Percentiles rank a stretch among this genome's conserved stretches.
Conservation (phyloP, 2,113 vertebrate species). For the Acrocephalus arundinaceus region DNA sequence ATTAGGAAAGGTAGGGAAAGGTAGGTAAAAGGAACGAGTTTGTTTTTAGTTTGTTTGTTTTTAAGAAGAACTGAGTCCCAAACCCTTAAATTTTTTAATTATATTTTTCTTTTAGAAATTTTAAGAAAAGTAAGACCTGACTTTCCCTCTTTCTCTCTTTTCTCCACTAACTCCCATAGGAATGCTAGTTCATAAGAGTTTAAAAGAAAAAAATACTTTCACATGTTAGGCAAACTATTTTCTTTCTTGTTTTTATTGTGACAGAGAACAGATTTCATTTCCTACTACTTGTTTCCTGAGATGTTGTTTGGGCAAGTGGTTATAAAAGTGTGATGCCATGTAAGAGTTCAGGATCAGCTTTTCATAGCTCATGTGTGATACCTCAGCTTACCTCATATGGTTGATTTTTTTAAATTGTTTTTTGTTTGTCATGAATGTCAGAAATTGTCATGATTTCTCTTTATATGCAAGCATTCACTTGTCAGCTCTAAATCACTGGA, state of each 20-base stretch:
- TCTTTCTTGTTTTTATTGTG: neutral
- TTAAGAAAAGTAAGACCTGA: neutral
- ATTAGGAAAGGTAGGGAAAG: neutral
- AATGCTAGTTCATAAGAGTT: neutral
- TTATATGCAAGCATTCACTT: neutral
- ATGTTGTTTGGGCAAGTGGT: neutral
- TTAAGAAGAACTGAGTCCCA: neutral
- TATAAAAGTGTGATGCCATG: neutral
- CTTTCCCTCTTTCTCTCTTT: neutral
- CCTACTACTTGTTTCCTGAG: neutral
- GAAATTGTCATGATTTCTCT: neutral
- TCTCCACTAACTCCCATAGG: neutral
- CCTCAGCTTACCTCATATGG: neutral
- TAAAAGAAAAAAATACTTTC: neutral
- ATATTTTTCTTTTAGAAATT: neutral
- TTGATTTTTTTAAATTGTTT: neutral
- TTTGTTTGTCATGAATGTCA: neutral
- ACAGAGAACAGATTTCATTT: neutral
- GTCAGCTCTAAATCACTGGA: neutral
- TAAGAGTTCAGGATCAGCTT: neutral
- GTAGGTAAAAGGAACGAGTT: neutral
- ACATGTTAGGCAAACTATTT: neutral
- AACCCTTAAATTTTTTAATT: neutral
- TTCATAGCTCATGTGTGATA: neutral
- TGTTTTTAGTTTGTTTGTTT: neutral